These are phyloP conservation scores for Cacoxenus indagator DNA, from an alignment of 2,888 invertebrate species.

Conservation along the genomic window DNA sequence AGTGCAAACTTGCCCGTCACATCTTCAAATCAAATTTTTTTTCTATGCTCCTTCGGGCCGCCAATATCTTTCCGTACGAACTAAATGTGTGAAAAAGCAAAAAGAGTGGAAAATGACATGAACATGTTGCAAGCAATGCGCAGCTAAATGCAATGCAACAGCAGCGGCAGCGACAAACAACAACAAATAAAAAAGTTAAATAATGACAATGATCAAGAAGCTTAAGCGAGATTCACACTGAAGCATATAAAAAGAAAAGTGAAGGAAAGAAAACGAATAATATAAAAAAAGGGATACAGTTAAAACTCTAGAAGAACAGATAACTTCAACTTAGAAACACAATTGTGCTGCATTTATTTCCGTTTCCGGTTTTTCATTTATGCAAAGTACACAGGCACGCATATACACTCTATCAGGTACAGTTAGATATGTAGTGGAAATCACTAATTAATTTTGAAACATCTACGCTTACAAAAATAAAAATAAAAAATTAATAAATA, in stretches of 20 bases:
- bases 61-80: no score
- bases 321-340: not conserved
- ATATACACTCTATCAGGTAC: no score
- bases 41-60: not conserved
- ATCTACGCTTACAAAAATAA: not conserved
- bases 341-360: no score
- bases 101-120: no score
- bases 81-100: no score
- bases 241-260: constrained; percentile 4
- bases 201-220: not conserved
- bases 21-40: not conserved
- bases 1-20: not conserved
- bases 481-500: no score
- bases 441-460: no score
- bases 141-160: constrained; percentile 9
- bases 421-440: no score
- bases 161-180: constrained; percentile 17
- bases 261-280: not conserved
- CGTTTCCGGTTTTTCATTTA: no score
- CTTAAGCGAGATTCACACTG: not conserved
- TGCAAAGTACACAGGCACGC: no score
- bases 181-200: constrained; percentile 2
- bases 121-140: not conserved
- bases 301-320: not conserved
- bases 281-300: not conserved